phyloP scores from a whole-genome alignment of 2,797 vertebrate species.

The Aeoliscus strigatus region DNA sequence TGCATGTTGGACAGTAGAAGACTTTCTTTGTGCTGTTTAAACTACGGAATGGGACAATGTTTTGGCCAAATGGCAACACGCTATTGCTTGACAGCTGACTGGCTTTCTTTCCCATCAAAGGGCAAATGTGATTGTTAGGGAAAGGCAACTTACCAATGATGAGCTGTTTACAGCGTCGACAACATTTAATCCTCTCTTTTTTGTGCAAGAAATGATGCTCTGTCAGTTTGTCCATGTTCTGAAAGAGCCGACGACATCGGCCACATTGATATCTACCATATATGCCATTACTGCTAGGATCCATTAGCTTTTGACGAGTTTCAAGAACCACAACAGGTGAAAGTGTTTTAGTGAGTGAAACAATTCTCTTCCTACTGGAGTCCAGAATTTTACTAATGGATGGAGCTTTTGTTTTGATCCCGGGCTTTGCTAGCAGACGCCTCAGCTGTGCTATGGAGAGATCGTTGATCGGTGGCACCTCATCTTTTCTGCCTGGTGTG shows the following conservation, averaged over 20 bases:
- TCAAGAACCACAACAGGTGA: slow-evolving; percentile 79
- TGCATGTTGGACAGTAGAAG: slow-evolving; percentile 73
- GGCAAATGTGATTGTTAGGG: slow-evolving; percentile 70
- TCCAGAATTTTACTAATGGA: slow-evolving; percentile 58
- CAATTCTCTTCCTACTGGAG: slow-evolving; percentile 61
- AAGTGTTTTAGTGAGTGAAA: slow-evolving; percentile 70
- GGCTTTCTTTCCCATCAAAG: slow-evolving; percentile 33
- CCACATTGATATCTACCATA: slow-evolving; percentile 73
- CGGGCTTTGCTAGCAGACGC: slow-evolving; percentile 53
- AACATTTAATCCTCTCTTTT: slow-evolving; percentile 77
- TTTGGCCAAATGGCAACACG: slow-evolving; percentile 32
- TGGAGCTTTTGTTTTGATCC: slow-evolving; percentile 57
- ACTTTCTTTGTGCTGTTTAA: slow-evolving; percentile 51
- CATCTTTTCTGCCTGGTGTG: slow-evolving; percentile 28
- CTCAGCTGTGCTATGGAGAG: slow-evolving; percentile 58
- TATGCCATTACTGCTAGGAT: slow-evolving; percentile 38
- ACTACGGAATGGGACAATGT: slow-evolving; percentile 54
- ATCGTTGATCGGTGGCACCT: slow-evolving; percentile 18
- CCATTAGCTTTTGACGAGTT: slow-evolving; percentile 73
- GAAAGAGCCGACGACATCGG: slow-evolving; percentile 72
- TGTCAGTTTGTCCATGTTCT: slow-evolving; percentile 68
- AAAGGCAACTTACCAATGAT: slow-evolving; percentile 68
- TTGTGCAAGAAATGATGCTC: slow-evolving; percentile 78
- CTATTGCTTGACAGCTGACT: slow-evolving; percentile 26
- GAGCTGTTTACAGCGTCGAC: slow-evolving; percentile 71